These are phyloP conservation scores for Anguilla japonica DNA, from an alignment of 2,113 vertebrate genomes.

Conservation along the genomic window DNA sequence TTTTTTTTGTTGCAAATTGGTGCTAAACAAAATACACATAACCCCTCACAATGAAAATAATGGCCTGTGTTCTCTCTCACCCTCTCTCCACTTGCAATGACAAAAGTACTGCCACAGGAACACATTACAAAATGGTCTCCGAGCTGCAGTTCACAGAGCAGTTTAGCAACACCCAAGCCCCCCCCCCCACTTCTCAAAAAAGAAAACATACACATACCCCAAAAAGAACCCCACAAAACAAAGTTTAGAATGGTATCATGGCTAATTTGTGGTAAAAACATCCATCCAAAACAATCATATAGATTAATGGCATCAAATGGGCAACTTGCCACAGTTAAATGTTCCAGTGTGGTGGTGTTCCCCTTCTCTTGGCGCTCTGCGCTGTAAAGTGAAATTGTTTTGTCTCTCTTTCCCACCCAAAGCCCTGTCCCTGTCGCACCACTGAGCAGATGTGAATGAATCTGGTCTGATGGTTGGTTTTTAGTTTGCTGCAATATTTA, in stretches of 20 bases:
- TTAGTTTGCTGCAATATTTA: conserved; percentile 95
- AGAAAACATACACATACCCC: not conserved
- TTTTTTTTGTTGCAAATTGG: not conserved
- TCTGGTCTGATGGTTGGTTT: conserved; percentile 93
- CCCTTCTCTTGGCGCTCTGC: conserved; percentile 78
- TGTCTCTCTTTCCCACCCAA: conserved; percentile 85
- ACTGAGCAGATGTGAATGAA: conserved; percentile 97
- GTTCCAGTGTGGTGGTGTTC: conserved; percentile 74
- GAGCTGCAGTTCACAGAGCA: not conserved
- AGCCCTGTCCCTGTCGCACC: conserved; percentile 89
- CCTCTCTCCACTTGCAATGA: not conserved
- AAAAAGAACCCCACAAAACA: conserved; percentile 24
- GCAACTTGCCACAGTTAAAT: conserved; percentile 85
- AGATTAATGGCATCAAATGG: conserved; percentile 66
- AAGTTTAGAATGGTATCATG: conserved; percentile 7
- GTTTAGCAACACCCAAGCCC: conserved; percentile 15
- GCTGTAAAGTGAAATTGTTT: conserved; percentile 84
- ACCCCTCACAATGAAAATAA: not conserved
- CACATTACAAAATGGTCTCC: not conserved
- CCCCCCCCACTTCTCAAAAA: not conserved
- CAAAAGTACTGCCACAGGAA: not conserved
- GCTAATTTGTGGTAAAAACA: not conserved
- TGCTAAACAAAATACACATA: not conserved
- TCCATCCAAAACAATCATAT: conserved; percentile 22
- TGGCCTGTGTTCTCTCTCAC: not conserved